Evolutionary conservation across 2,113 vertebrate genomes (phyloP).

Genomic region (Poeciliopsis prolifica): DNA sequence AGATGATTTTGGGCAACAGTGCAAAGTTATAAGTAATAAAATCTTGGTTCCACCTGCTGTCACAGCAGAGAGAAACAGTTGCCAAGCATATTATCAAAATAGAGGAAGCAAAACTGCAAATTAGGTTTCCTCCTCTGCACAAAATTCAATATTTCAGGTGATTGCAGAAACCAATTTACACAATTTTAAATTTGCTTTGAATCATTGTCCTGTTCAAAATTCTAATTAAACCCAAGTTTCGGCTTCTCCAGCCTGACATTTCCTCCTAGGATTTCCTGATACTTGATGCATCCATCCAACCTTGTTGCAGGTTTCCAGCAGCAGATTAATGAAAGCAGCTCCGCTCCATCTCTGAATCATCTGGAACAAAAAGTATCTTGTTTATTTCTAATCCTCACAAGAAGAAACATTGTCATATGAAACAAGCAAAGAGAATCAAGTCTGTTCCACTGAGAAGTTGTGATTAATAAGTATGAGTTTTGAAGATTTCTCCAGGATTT

Average conservation of each 20-base stretch:
- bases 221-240: neutral
- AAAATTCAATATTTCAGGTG: neutral
- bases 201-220: neutral
- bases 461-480: conserved; percentile 12
- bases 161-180: neutral
- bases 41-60: too few relatives aligned
- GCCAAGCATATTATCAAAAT: too few relatives aligned
- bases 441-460: conserved; percentile 3
- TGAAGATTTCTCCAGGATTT: neutral
- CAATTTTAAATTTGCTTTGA: neutral
- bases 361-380: neutral
- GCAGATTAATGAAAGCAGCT: neutral
- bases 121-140: neutral
- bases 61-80: too few relatives aligned
- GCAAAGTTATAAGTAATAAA: too few relatives aligned
- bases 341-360: neutral
- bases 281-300: neutral
- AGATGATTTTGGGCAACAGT: too few relatives aligned
- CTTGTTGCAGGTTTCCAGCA: neutral
- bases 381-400: neutral
- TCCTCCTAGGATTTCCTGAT: neutral
- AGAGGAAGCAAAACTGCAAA: too few relatives aligned
- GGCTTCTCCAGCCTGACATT: neutral
- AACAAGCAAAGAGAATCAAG: conserved; percentile 2
- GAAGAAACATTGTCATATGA: neutral